Evolutionary conservation across 2,797 vertebrate species (phyloP).

Genomic region (Premnoplex brunnescens): DNA sequence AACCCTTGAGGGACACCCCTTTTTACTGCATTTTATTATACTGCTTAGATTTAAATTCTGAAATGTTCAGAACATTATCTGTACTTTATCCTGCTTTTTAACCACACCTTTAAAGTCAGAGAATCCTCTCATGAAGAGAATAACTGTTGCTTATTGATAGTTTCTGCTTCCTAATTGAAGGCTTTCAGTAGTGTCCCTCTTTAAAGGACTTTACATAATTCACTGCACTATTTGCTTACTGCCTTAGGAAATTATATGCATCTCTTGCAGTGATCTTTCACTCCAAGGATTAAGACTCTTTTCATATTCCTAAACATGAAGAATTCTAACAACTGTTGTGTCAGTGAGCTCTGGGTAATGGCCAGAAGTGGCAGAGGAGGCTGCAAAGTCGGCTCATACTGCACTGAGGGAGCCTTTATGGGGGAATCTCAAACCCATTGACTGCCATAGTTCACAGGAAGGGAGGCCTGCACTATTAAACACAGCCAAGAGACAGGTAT

Average conservation of each 20-base stretch:
- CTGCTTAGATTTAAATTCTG: not conserved
- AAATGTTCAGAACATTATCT: not conserved
- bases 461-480: not conserved
- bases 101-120: not conserved
- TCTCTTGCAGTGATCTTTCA: constrained; percentile 11
- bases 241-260: not conserved
- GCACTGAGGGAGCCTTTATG: not conserved
- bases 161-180: not conserved
- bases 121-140: not conserved
- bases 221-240: constrained; percentile 5
- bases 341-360: not conserved
- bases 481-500: not conserved
- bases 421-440: not conserved
- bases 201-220: not conserved
- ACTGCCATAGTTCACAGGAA: not conserved
- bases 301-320: not conserved
- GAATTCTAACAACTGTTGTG: not conserved
- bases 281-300: not conserved
- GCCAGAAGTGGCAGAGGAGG: not conserved
- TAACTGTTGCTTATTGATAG: not conserved
- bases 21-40: not conserved
- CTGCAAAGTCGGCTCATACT: not conserved
- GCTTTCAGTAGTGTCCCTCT: not conserved
- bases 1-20: not conserved
- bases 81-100: not conserved